Base-by-base conservation (phyloP, 2,888 invertebrate species). In the Molorchus minor region DNA sequence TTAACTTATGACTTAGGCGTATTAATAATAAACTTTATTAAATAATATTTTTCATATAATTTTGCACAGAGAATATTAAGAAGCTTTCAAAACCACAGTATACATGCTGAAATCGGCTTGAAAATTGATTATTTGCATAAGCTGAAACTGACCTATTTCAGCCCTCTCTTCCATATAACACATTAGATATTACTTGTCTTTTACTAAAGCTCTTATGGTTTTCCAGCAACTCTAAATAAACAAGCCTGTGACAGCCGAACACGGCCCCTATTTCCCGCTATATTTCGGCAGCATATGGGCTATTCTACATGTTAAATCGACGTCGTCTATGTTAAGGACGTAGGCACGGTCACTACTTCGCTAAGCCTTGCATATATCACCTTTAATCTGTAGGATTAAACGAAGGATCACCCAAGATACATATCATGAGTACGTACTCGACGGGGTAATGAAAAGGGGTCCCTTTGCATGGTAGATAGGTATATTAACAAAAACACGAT, bases 311-410 rank as follows among this genome's bases (percentile, higher is more conserved):
- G 30, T 16, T 47, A 62, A 67, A 66, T 67, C 68, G 61, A 66
- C 61, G 65, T 64, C 68, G 65, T 69, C 64, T 70, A 61, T 68
- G 69, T 70, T 68, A 64, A 67, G 65, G 58, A 49, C 63, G 62
- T 68, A 67, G 67, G 58, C 70, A 56, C 62, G 72, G 71, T 69
- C 72, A 72, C 67, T 68, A 66, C 59, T 62, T 38, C 58, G 41
- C 56, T 69, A 69, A 73, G 67, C 70, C 70, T 46, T 59, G 62
- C 69, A 71, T 73, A 71, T 69, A 71, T 73, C 71, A 72, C 70
- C 61, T 61, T 47, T 65, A 68, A 71, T 67, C 70, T 63, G 51
- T 55, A 54, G 47, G 62, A 69, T 71, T 70, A 67, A 65, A 56
- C 35, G 21, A 46, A 20, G 20, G 46, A 29, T 33, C 41, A 12